Percentiles rank a stretch among this genome's conserved stretches.
phyloP scores from a whole-genome alignment of 1,140 invertebrate genomes.

The Sycobia sp. region DNA sequence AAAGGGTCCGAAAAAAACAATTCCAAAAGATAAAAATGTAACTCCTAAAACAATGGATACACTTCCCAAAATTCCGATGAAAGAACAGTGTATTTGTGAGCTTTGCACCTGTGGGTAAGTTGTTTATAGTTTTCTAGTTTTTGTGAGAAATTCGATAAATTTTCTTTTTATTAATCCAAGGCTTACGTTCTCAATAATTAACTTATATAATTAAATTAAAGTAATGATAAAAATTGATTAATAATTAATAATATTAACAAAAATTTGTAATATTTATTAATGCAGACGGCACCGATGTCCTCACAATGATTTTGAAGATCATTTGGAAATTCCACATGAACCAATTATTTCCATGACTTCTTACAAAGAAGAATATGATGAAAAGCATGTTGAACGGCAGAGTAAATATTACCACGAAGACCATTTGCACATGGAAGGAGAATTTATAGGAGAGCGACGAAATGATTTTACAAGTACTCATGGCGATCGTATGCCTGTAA shows the following conservation, averaged over 20 bases:
- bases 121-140: background rate
- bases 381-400: slow-evolving; percentile 66
- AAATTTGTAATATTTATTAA: background rate
- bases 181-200: too few relatives aligned
- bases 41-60: slow-evolving; percentile 39
- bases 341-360: slow-evolving; percentile 64
- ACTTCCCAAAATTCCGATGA: slow-evolving; percentile 57
- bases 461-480: slow-evolving; percentile 58
- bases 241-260: too few relatives aligned
- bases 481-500: slow-evolving; percentile 51
- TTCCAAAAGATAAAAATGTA: slow-evolving; percentile 21
- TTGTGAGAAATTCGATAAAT: too few relatives aligned
- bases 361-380: slow-evolving; percentile 70
- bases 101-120: slow-evolving; percentile 90
- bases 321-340: slow-evolving; percentile 64
- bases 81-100: slow-evolving; percentile 87
- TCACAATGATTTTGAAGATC: slow-evolving; percentile 67
- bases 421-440: slow-evolving; percentile 54
- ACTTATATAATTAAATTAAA: too few relatives aligned
- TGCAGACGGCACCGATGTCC: slow-evolving; percentile 69
- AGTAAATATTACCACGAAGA: slow-evolving; percentile 57
- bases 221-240: too few relatives aligned
- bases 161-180: too few relatives aligned
- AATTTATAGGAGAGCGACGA: slow-evolving; percentile 49
- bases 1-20: slow-evolving; percentile 17